phyloP scores from a whole-genome alignment of 1,140 invertebrate genomes.

The Tribolium madens region DNA sequence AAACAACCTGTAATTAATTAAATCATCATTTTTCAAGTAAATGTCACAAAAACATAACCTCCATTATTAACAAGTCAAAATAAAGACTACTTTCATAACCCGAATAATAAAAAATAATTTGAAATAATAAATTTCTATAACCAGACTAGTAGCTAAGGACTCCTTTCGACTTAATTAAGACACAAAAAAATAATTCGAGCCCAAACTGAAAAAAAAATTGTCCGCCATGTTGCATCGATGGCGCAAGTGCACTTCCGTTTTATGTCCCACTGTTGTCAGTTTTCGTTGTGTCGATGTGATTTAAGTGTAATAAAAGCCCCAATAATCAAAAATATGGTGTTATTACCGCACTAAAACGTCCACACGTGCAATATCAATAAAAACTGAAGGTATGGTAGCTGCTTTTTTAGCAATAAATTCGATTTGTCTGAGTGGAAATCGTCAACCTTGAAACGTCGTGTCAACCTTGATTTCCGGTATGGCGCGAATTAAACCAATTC shows the following conservation, averaged over 20 bases:
- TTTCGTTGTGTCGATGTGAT: constrained; percentile 52
- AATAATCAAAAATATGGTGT: constrained; percentile 48
- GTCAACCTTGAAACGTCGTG: constrained; percentile 64
- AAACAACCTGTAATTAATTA: constrained; percentile 32
- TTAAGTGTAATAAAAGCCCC: constrained; percentile 27
- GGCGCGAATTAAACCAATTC: constrained; percentile 48
- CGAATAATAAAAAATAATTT: neutral
- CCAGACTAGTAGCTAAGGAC: too few species aligned
- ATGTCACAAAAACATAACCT: neutral
- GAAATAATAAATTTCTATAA: neutral
- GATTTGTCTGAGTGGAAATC: constrained; percentile 48
- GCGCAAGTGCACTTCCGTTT: constrained; percentile 16
- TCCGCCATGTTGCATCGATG: constrained; percentile 15
- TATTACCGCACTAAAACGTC: neutral
- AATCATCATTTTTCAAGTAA: neutral
- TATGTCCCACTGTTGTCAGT: constrained; percentile 62
- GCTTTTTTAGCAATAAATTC: constrained; percentile 2
- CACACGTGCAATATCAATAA: neutral
- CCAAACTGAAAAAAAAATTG: neutral
- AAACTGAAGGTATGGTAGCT: constrained; percentile 13
- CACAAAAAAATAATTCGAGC: neutral
- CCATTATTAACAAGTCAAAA: neutral
- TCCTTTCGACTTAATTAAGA: neutral
- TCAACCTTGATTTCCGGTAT: constrained; percentile 48
- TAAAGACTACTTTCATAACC: neutral